These are phyloP conservation scores for Caprella mutica DNA, from an alignment of 2,888 invertebrate genomes.

Conservation along the genomic window DNA sequence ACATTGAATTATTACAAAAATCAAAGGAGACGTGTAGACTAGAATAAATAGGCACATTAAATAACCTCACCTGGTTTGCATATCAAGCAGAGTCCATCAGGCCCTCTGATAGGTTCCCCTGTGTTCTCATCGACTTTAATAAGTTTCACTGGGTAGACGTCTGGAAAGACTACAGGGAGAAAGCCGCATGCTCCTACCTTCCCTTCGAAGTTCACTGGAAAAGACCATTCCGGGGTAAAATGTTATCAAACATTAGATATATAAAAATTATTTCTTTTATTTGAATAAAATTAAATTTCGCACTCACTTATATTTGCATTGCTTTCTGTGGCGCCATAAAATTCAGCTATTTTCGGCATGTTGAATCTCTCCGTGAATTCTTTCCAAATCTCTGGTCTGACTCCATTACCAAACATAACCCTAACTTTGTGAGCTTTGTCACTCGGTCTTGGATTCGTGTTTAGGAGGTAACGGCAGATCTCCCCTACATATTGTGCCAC, in stretches of 20 bases:
- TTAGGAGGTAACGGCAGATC: slow-evolving; percentile 76
- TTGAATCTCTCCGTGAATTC: slow-evolving; percentile 78
- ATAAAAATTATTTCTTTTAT: too few relatives aligned
- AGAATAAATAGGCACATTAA: background rate
- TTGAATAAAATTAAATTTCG: too few relatives aligned
- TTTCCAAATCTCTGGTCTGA: slow-evolving; percentile 85
- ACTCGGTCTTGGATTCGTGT: slow-evolving; percentile 56
- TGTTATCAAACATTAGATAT: too few relatives aligned
- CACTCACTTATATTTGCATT: slow-evolving; percentile 75
- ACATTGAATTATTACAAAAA: too few relatives aligned
- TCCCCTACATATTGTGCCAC: slow-evolving; percentile 80
- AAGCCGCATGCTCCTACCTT: slow-evolving; percentile 91
- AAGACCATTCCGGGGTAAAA: too few relatives aligned
- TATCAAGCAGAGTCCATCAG: slow-evolving; percentile 67
- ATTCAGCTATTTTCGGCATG: slow-evolving; percentile 72
- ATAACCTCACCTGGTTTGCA: slow-evolving; percentile 54
- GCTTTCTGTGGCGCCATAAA: slow-evolving; percentile 96
- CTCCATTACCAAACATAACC: slow-evolving; percentile 81
- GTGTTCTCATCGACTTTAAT: slow-evolving; percentile 77
- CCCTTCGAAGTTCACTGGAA: slow-evolving; percentile 81
- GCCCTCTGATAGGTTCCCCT: slow-evolving; percentile 75
- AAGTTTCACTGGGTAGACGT: slow-evolving; percentile 83
- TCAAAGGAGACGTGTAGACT: background rate
- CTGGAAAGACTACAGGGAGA: slow-evolving; percentile 73
- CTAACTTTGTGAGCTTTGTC: slow-evolving; percentile 62